A percentile compares a stretch with the other conserved stretches of the same genome.
Evolutionary conservation across 1,140 invertebrate species (phyloP).

Genomic region (Sarcophaga bullata): DNA sequence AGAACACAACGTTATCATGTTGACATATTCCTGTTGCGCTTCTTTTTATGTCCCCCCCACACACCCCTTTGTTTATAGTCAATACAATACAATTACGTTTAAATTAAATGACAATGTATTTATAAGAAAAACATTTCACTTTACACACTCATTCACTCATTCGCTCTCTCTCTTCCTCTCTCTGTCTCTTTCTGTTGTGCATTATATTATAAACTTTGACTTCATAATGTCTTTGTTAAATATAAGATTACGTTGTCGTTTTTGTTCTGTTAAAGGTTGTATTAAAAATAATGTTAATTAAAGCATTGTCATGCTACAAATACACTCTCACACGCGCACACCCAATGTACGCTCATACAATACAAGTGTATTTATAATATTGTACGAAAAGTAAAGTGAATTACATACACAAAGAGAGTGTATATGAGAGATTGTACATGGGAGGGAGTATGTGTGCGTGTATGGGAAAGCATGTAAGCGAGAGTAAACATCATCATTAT

Average conservation of each 20-base stretch:
- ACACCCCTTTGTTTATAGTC: too few species aligned
- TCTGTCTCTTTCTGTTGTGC: neutral
- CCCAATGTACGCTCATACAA: neutral
- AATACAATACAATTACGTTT: neutral
- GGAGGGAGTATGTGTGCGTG: too few species aligned
- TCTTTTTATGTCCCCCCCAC: neutral
- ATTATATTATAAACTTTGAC: constrained; percentile 30
- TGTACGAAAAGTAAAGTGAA: too few species aligned
- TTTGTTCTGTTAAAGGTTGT: neutral
- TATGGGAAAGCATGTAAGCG: too few species aligned
- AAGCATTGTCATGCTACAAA: constrained; percentile 4
- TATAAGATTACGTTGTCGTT: constrained; percentile 21
- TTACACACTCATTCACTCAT: neutral
- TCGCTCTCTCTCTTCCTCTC: neutral
- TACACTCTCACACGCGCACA: neutral
- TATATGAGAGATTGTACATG: neutral
- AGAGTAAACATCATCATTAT: neutral
- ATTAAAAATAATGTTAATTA: constrained; percentile 38
- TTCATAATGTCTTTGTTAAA: constrained; percentile 36
- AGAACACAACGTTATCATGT: neutral
- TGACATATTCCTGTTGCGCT: constrained; percentile 29
- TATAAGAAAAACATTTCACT: neutral
- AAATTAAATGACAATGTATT: neutral
- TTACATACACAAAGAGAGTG: neutral
- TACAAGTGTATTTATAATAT: neutral